These are phyloP conservation scores for Coenobita brevimanus DNA, from an alignment of 1,140 invertebrate genomes.

Conservation along the genomic window DNA sequence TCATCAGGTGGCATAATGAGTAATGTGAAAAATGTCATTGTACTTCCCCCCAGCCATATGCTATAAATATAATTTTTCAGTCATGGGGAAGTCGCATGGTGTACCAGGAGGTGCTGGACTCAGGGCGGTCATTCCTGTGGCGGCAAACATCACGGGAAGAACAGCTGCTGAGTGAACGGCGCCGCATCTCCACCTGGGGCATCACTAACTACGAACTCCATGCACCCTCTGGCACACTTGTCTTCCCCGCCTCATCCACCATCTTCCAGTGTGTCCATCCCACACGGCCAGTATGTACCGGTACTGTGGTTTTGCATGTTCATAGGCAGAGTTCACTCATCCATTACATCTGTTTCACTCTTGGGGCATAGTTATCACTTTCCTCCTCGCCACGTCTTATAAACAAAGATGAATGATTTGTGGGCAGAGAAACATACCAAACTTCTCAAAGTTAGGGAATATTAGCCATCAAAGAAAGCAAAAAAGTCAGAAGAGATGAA, in stretches of 20 bases:
- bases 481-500: no score
- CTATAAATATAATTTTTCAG: constrained; percentile 31
- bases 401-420: no score
- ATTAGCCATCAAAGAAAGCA: no score
- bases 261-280: constrained; percentile 86
- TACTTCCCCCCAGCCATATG: no score
- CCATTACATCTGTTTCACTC: no score
- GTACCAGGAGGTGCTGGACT: constrained; percentile 66
- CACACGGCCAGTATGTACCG: constrained; percentile 78
- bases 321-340: no score
- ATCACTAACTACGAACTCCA: constrained; percentile 95
- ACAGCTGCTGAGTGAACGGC: constrained; percentile 91
- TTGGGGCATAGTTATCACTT: no score
- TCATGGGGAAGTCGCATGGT: constrained; percentile 52
- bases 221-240: constrained; percentile 84
- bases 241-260: constrained; percentile 91
- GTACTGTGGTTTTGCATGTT: neutral
- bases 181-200: constrained; percentile 91
- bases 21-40: no score
- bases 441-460: no score
- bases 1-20: no score
- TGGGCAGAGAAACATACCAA: no score
- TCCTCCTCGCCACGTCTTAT: no score
- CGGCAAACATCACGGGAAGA: constrained; percentile 83
- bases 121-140: constrained; percentile 62